Percentiles rank a stretch among this genome's conserved stretches.
These are phyloP conservation scores for Leptopterna dolabrata DNA, from an alignment of 2,888 invertebrate species.

Conservation along the genomic window DNA sequence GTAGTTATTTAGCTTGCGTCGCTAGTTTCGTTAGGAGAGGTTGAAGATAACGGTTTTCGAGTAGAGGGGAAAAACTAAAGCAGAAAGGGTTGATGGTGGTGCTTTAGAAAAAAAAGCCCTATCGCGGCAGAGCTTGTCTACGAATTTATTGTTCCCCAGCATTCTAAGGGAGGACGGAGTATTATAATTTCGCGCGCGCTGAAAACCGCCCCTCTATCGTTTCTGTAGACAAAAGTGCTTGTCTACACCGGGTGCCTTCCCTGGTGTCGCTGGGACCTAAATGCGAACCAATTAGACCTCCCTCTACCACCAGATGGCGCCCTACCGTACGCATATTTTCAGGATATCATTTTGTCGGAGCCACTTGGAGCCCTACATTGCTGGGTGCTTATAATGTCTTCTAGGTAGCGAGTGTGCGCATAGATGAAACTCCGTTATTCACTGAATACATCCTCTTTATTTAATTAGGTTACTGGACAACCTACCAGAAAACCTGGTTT, in stretches of 20 bases:
- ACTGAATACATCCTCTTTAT: not conserved
- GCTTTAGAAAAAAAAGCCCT: not conserved
- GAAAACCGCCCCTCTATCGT: not conserved
- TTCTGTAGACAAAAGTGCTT: conserved; percentile 10
- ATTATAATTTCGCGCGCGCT: not conserved
- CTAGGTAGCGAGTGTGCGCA: not conserved
- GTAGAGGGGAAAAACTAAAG: too few species aligned
- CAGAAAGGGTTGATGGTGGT: not conserved
- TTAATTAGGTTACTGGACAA: too few species aligned
- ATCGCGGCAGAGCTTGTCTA: not conserved
- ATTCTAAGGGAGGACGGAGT: not conserved
- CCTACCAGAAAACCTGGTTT: too few species aligned
- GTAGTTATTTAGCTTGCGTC: too few species aligned
- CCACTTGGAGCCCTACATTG: not conserved
- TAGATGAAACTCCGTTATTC: not conserved
- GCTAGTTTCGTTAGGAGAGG: too few species aligned
- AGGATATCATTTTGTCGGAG: not conserved
- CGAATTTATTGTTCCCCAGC: not conserved
- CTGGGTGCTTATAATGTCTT: not conserved
- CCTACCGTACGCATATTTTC: not conserved
- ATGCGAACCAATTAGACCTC: conserved; percentile 12
- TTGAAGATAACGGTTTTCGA: too few species aligned
- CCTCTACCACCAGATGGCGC: not conserved
- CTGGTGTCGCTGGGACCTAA: conserved; percentile 5
- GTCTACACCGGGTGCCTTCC: conserved; percentile 16